Percentiles rank a stretch among this genome's conserved stretches.
These are phyloP conservation scores for Carettochelys insculpta DNA, from an alignment of 2,113 vertebrate species.

Conservation along the genomic window DNA sequence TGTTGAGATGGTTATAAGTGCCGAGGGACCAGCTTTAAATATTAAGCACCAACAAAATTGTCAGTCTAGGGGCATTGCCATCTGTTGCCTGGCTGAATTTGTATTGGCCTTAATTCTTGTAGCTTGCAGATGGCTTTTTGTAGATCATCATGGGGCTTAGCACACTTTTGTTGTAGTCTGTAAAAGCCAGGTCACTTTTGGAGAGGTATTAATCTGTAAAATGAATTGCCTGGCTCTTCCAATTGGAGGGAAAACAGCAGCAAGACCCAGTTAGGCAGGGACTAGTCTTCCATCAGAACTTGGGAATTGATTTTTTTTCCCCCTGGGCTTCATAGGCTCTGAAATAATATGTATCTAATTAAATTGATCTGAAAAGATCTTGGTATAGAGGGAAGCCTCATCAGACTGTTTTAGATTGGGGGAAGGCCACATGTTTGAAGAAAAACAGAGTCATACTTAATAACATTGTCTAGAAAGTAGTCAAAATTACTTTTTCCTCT, in stretches of 20 bases:
- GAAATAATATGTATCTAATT: background rate
- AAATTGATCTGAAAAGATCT: background rate
- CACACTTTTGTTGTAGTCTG: no score
- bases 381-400: no score
- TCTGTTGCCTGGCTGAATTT: background rate
- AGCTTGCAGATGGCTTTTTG: background rate
- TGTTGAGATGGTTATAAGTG: background rate
- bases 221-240: background rate
- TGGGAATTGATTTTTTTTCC: background rate
- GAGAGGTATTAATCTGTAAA: background rate
- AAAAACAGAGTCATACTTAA: fast-evolving
- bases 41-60: fast-evolving
- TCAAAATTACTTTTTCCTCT: fast-evolving
- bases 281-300: background rate
- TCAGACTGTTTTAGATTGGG: background rate
- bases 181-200: background rate
- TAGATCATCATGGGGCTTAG: no score
- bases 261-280: background rate
- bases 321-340: background rate
- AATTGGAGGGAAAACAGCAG: background rate
- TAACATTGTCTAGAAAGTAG: background rate
- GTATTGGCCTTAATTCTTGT: background rate
- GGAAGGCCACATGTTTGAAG: background rate
- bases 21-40: fast-evolving
- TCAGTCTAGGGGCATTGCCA: background rate